These are phyloP conservation scores for Aspiorhynchus laticeps DNA, from an alignment of 2,113 vertebrate genomes.

Conservation along the genomic window DNA sequence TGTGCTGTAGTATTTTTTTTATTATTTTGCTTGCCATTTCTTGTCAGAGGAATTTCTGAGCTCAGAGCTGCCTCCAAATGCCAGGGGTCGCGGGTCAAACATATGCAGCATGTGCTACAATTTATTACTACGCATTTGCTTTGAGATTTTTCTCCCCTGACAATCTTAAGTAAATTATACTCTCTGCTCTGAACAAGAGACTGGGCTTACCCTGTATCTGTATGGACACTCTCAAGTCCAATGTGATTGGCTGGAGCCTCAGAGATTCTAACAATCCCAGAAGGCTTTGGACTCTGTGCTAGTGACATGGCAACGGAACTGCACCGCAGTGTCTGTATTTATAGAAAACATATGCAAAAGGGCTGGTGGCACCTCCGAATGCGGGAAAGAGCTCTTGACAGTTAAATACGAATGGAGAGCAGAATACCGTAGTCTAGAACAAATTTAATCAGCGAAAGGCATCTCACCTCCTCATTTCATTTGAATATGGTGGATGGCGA, in stretches of 20 bases:
- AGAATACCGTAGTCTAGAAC: conserved; percentile 67
- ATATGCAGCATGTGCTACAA: conserved; percentile 89
- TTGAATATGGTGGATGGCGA: conserved; percentile 78
- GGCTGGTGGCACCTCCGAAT: conserved; percentile 75
- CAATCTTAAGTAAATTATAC: conserved; percentile 90
- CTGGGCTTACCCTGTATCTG: conserved; percentile 38
- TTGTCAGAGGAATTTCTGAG: conserved; percentile 78
- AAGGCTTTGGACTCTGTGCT: conserved; percentile 74
- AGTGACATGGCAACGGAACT: conserved; percentile 68
- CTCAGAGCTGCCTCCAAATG: conserved; percentile 86
- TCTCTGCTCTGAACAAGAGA: conserved; percentile 46
- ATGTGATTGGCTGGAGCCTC: conserved; percentile 78
- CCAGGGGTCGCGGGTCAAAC: conserved; percentile 93
- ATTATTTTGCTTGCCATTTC: conserved; percentile 53
- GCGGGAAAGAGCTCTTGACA: conserved; percentile 79
- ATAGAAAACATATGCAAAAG: conserved; percentile 83
- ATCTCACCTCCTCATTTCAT: conserved; percentile 81
- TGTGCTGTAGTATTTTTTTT: conserved; percentile 57
- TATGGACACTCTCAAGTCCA: conserved; percentile 61
- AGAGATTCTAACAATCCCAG: conserved; percentile 75
- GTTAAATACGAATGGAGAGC: conserved; percentile 80
- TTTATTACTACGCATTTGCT: conserved; percentile 91
- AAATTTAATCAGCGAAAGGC: conserved; percentile 83
- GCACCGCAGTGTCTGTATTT: conserved; percentile 81
- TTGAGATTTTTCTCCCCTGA: conserved; percentile 93